Base-by-base conservation (phyloP, 2,113 vertebrate species). In the Thunnus thynnus region DNA sequence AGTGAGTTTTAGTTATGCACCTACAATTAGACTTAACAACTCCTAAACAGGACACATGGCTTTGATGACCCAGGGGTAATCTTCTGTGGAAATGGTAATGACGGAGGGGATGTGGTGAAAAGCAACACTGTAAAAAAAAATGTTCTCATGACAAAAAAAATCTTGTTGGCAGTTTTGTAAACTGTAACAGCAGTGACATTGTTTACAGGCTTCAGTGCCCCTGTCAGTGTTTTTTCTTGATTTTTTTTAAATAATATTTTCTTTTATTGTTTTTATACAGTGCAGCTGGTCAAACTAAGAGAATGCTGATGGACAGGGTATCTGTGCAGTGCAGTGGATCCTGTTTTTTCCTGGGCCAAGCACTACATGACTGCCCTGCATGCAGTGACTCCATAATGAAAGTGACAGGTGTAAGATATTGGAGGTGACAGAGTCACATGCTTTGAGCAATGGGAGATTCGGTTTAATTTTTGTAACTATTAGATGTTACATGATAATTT, bases 1-100 rank as follows among this genome's bases (percentile, higher is more conserved):
- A 46, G 47, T 67, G 22, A 36, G 0, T 36, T 62, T 56, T 55
- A 41, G 56, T 56, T 56, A 56, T 69, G 25, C 32, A n/a, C 13
- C 55, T 11, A 68, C 18, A 61, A 56, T 52, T 50, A 62, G 27
- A 14, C 41, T 82, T 30, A 80, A 58, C 25, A 63, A 65, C 27
- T 44, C n/a, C 51, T 47, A 14, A 69, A 76, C 13, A 12, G 27
- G 17, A 76, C 27, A 55, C 8, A 18, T 36, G 1, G 25, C 11
- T 56, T 64, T 56, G 11, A 64, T 0, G 22, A 76, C 36, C 52
- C 52, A 58, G 3, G 32, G 36, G 55, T 46, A 18, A 66, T 54
- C 46, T 58, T 32, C 6, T 66, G 47, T 47, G 32, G 47, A 17
- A 76, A 65, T 30, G 22, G 22, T 18, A 36, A 6, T 46, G 11